These are phyloP conservation scores for Brachionus angularis DNA, from an alignment of 1,140 invertebrate genomes.

Conservation along the genomic window DNA sequence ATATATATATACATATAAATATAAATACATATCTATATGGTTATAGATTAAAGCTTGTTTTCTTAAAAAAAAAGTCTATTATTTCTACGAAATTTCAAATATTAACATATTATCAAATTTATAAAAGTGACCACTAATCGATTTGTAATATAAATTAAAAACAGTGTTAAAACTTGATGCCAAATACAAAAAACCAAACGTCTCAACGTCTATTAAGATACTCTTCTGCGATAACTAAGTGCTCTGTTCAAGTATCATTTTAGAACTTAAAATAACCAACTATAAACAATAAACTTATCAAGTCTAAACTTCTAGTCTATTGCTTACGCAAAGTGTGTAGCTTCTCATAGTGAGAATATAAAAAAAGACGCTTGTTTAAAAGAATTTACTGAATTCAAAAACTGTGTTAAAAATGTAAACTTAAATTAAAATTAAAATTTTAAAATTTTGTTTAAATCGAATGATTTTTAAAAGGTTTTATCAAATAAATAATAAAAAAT, in stretches of 20 bases:
- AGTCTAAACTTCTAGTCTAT: not conserved
- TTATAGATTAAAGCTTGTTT: too few relatives aligned
- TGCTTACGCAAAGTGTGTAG: slow-evolving; percentile 38
- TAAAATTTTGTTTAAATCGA: not conserved
- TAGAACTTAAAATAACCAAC: not conserved
- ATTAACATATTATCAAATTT: too few relatives aligned
- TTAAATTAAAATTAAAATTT: not conserved
- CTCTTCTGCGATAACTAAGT: slow-evolving; percentile 17
- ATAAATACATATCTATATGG: too few relatives aligned
- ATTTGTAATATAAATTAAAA: too few relatives aligned
- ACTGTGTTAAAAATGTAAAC: slow-evolving; percentile 32
- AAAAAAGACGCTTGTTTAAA: slow-evolving; percentile 41
- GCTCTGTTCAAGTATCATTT: slow-evolving; percentile 24
- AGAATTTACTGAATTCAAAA: slow-evolving; percentile 38
- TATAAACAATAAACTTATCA: not conserved
- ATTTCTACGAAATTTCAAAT: too few relatives aligned
- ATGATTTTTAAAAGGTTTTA: not conserved
- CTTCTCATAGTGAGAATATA: slow-evolving; percentile 10
- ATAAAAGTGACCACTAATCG: too few relatives aligned
- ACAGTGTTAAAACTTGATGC: slow-evolving; percentile 15
- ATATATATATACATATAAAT: too few relatives aligned
- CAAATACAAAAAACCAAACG: slow-evolving; percentile 13
- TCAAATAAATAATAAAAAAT: slow-evolving; percentile 30
- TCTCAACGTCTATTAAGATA: slow-evolving; percentile 40
- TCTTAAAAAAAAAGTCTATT: too few relatives aligned